Conservation (phyloP, 2,797 vertebrate species). For the Moxostoma hubbsi region DNA sequence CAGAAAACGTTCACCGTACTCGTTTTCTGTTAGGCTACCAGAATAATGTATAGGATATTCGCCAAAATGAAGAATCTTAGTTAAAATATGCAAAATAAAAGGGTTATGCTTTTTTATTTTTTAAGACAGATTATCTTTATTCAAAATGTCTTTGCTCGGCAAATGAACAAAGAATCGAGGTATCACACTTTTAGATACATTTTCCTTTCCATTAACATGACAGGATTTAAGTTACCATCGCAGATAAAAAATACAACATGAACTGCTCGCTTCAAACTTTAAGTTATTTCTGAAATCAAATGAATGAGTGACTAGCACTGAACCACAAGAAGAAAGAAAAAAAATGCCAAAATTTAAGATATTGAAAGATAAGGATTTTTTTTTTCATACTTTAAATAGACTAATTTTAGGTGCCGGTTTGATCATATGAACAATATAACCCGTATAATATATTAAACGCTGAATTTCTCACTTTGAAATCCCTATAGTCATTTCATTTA, state of each 20-base stretch:
- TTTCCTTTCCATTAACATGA: slow-evolving; percentile 85
- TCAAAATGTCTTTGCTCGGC: slow-evolving; percentile 93
- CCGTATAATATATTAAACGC: slow-evolving; percentile 75
- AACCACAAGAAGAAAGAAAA: slow-evolving; percentile 74
- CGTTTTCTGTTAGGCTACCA: neutral
- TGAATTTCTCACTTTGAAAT: slow-evolving; percentile 68
- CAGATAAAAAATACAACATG: slow-evolving; percentile 86
- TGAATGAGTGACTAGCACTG: slow-evolving; percentile 82
- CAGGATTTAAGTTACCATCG: slow-evolving; percentile 86
- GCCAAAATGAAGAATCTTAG: slow-evolving; percentile 6
- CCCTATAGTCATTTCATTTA: slow-evolving; percentile 62
- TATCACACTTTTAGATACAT: slow-evolving; percentile 92
- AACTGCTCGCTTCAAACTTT: slow-evolving; percentile 85
- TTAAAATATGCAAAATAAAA: slow-evolving; percentile 66
- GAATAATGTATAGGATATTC: neutral
- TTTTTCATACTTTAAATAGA: slow-evolving; percentile 72
- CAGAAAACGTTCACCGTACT: neutral
- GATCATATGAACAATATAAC: slow-evolving; percentile 79
- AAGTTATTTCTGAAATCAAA: slow-evolving; percentile 84
- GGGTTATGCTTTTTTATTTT: slow-evolving; percentile 68
- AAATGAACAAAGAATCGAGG: slow-evolving; percentile 91
- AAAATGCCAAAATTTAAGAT: slow-evolving; percentile 69
- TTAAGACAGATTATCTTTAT: slow-evolving; percentile 99
- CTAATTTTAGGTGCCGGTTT: slow-evolving; percentile 70
- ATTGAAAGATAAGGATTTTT: slow-evolving; percentile 59